Base-by-base conservation (phyloP, 2,797 vertebrate genomes). In the Platalea minor region DNA sequence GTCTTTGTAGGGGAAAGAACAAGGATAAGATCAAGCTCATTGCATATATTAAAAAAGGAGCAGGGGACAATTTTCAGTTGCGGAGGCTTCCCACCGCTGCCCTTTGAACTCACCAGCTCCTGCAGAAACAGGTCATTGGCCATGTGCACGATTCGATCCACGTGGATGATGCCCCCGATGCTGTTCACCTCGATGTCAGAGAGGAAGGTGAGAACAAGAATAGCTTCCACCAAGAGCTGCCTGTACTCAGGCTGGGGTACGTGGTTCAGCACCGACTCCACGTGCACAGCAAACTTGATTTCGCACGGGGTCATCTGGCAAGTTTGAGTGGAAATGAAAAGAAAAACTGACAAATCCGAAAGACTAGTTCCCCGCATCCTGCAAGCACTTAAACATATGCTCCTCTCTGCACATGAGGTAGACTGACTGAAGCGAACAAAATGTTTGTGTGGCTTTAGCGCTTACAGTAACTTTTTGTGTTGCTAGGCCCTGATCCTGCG, bases 221-320 rank as follows among this genome's bases (percentile, higher is more conserved):
- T 98, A 1, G 99, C 98, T 96, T 99, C 99, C 94, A 99, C 99
- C 65, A 99, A 98, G 88, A 99, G 98, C 98, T 99, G 99, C 91
- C 99, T 97, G 97, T 99, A 99, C 97, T 99, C 99, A 0, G 99
- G 99, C 85, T 99, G 99, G 7, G 99, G 99, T 20, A 99, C 98
- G 3, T 99, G 99, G 98, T 99, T 99, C 97, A 99, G 98, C 91
- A 99, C 99, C 0, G 99, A 99, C 97, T 99, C 99, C 95, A 99
- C 99, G 5, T 99, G 99, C 93, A 99, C 99, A 1, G 99, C 99
- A 96, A 99, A 99, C 98, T 99, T 99, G 95, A 99, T 99, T 97
- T 99, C 99, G 1, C 99, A 98, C 0, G 98, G 98, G 4, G 99
- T 99, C 99, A 99, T 99, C 99, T 99, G 92, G 28, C 70, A 88